Conservation (phyloP, 2,888 invertebrate species). For the Andrena marginata region DNA sequence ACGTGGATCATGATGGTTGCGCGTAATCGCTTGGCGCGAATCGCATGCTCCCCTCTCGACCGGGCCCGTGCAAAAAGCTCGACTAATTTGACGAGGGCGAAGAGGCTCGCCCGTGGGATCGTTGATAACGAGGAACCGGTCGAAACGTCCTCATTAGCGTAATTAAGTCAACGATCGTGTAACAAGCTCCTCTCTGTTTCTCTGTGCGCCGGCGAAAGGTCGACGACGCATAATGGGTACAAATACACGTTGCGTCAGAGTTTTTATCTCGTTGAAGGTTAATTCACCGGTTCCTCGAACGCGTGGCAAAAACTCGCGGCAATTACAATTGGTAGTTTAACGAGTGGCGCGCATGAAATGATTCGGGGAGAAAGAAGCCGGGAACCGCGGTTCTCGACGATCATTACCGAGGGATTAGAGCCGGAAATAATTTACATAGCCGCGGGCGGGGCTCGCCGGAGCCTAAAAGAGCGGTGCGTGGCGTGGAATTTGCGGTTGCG, state of each 20-base stretch:
- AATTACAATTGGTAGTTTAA: constrained; percentile 19
- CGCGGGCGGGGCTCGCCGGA: neutral
- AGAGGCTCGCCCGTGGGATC: neutral
- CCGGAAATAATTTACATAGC: constrained; percentile 24
- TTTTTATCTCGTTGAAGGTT: constrained; percentile 6
- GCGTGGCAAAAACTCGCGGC: neutral
- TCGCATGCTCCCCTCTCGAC: too few species aligned
- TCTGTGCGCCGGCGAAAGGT: constrained; percentile 18
- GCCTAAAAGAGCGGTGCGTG: neutral
- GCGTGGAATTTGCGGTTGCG: neutral
- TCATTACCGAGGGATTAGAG: constrained; percentile 22
- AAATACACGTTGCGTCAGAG: neutral
- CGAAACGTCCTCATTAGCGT: constrained; percentile 60
- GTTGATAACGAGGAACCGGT: constrained; percentile 41
- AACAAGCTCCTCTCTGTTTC: constrained; percentile 15
- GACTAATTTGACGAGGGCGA: too few species aligned
- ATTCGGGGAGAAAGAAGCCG: neutral
- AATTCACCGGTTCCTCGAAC: constrained; percentile 10
- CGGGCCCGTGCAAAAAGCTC: too few species aligned
- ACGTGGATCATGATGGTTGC: neutral
- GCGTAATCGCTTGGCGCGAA: neutral
- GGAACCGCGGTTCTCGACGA: neutral
- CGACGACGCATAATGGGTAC: constrained; percentile 1
- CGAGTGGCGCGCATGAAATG: constrained; percentile 10
- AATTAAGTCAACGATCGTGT: constrained; percentile 61